Conservation (phyloP, 2,888 invertebrate species). For the Xanthorhoe spadicearia region DNA sequence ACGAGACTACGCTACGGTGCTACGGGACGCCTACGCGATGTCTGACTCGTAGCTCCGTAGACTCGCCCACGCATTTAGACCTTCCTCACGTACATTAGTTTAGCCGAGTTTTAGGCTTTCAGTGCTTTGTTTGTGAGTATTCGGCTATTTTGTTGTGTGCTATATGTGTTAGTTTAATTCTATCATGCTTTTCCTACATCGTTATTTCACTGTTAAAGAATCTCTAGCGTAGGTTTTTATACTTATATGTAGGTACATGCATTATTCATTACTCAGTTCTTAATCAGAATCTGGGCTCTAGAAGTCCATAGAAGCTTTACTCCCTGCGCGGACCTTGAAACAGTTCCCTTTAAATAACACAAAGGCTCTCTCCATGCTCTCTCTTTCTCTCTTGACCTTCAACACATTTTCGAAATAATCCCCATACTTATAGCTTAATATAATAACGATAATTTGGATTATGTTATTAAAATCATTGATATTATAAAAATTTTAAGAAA, state of each 20-base stretch:
- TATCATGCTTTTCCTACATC: neutral
- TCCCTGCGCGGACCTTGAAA: conserved; percentile 16
- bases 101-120: conserved; percentile 25
- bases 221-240: neutral
- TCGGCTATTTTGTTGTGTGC: neutral
- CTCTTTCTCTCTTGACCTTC: conserved; percentile 14
- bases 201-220: neutral
- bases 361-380: conserved; percentile 18
- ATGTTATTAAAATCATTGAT: too few relatives aligned
- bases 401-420: neutral
- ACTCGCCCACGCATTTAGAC: conserved; percentile 76
- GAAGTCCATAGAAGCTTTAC: conserved; percentile 7
- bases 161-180: neutral
- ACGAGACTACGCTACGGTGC: conserved; percentile 69
- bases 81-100: conserved; percentile 50
- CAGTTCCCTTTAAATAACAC: conserved; percentile 12
- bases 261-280: neutral
- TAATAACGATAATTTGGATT: neutral
- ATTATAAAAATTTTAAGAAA: too few relatives aligned
- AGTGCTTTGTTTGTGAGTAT: neutral
- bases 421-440: neutral
- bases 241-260: neutral
- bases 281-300: neutral
- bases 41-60: conserved; percentile 77
- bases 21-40: conserved; percentile 75